Percentiles rank a stretch among this genome's conserved stretches.
Evolutionary conservation across 37 sponge, comb jelly and placozoan species (phyloP).

Genomic region (Chondrosia reniformis): DNA sequence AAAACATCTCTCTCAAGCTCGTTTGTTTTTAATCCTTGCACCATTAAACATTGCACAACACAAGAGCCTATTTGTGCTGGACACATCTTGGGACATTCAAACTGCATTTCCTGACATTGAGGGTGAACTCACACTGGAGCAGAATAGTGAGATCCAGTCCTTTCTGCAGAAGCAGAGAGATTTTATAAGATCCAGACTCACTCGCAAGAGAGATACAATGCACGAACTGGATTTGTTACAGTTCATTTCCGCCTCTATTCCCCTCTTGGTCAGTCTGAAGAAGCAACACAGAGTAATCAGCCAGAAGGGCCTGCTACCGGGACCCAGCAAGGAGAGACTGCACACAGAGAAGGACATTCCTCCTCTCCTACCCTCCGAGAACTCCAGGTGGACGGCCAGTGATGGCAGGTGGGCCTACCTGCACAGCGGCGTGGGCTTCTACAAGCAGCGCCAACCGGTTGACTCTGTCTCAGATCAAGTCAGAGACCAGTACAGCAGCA

Average conservation of each 20-base stretch:
- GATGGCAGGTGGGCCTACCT: constrained; percentile 18
- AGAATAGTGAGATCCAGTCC: constrained; percentile 18
- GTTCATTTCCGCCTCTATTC: constrained; percentile 43
- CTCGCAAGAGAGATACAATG: constrained; percentile 24
- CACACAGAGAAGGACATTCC: constrained; percentile 62
- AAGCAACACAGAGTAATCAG: constrained; percentile 36
- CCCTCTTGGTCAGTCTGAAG: constrained; percentile 58
- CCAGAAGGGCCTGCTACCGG: constrained; percentile 17
- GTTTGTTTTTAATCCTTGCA: constrained; percentile 30
- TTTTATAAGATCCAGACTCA: constrained; percentile 43
- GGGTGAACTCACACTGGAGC: background rate
- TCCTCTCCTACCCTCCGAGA: constrained; percentile 47
- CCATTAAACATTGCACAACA: constrained; percentile 34
- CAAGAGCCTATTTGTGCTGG: constrained; percentile 27
- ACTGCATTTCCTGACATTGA: constrained; percentile 8
- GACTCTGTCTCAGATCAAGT: background rate
- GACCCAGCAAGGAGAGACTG: constrained; percentile 27
- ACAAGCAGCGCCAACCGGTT: constrained; percentile 25
- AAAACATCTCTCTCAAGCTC: constrained; percentile 36
- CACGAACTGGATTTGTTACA: constrained; percentile 56
- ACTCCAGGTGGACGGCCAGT: constrained; percentile 60
- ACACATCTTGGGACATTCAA: constrained; percentile 26
- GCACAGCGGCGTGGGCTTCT: constrained; percentile 47
- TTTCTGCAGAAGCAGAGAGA: constrained; percentile 70
- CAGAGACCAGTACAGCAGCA: background rate